These are phyloP conservation scores for Sebastes wilsoni DNA, from an alignment of 2,797 vertebrate genomes.

Conservation along the genomic window DNA sequence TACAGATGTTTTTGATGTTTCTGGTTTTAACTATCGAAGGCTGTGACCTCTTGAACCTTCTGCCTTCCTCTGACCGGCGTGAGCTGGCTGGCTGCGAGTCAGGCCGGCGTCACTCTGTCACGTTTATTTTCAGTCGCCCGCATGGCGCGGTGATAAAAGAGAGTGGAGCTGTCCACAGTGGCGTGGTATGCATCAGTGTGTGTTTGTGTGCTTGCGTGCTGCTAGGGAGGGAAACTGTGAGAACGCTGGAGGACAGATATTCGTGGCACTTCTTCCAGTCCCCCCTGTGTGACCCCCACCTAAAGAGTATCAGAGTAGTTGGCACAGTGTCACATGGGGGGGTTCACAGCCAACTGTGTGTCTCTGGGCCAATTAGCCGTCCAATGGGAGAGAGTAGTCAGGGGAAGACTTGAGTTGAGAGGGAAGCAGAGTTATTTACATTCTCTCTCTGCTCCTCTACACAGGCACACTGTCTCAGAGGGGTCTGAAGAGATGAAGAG, in stretches of 20 bases:
- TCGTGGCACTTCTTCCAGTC: conserved; percentile 67
- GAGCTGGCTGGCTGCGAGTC: conserved; percentile 69
- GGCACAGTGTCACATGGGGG: conserved; percentile 48
- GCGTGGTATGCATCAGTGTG: conserved; percentile 62
- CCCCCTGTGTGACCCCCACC: conserved; percentile 44
- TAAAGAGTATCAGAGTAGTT: conserved; percentile 55
- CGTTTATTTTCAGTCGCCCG: conserved; percentile 82
- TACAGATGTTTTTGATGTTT: conserved; percentile 61
- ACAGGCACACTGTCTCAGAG: conserved; percentile 83
- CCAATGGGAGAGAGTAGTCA: conserved; percentile 57
- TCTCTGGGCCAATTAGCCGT: conserved; percentile 64
- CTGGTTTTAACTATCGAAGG: conserved; percentile 39
- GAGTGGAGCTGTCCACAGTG: conserved; percentile 73
- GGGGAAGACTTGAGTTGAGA: conserved; percentile 47
- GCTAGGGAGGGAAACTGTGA: conserved; percentile 59
- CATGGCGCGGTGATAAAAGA: conserved; percentile 76
- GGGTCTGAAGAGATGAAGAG: conserved; percentile 90
- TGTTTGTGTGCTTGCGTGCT: conserved; percentile 52
- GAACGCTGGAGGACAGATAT: conserved; percentile 68
- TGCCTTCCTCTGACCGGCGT: conserved; percentile 35
- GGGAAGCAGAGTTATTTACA: conserved; percentile 67
- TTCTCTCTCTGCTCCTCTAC: conserved; percentile 59
- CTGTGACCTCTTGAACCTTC: conserved; percentile 67
- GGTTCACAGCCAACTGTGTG: conserved; percentile 42
- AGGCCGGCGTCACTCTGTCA: conserved; percentile 80